These are phyloP conservation scores for Peromyscus melanophrys DNA, from an alignment of 2,797 vertebrate species.

Conservation along the genomic window DNA sequence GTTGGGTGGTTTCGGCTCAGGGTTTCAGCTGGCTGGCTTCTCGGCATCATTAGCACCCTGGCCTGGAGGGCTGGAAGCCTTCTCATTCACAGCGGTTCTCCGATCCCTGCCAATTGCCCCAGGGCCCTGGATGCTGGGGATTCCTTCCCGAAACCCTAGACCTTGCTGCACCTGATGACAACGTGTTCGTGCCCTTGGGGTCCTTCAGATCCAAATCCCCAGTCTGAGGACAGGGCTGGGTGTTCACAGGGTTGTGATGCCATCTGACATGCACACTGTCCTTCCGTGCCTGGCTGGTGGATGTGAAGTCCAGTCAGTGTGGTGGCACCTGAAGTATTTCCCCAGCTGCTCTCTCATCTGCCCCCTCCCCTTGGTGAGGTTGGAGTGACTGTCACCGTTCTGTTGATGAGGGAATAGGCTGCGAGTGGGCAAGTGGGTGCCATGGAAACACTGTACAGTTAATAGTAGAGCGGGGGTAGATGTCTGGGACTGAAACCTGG, in stretches of 20 bases:
- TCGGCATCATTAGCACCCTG: not conserved
- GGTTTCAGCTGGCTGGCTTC: not conserved
- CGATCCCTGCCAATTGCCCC: not conserved
- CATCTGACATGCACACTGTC: not conserved
- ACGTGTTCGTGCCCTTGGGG: not conserved
- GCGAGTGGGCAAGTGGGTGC: not conserved
- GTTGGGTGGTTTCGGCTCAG: not conserved
- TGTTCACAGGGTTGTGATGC: not conserved
- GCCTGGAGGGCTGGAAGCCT: not conserved
- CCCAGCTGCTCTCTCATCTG: not conserved
- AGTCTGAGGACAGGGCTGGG: not conserved
- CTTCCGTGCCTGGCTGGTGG: fast-evolving
- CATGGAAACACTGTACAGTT: not conserved
- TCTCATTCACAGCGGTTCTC: not conserved
- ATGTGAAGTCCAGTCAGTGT: not conserved
- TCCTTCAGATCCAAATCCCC: not conserved
- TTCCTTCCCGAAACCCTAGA: not conserved
- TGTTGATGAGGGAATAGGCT: not conserved
- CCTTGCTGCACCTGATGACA: not conserved
- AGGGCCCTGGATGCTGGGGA: not conserved
- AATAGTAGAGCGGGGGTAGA: not conserved
- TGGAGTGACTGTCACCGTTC: not conserved
- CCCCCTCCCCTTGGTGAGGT: not conserved
- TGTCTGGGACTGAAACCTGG: not conserved
- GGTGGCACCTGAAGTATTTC: not conserved